Conservation (phyloP, 2,797 vertebrate species). For the Eulemur coronatus region DNA sequence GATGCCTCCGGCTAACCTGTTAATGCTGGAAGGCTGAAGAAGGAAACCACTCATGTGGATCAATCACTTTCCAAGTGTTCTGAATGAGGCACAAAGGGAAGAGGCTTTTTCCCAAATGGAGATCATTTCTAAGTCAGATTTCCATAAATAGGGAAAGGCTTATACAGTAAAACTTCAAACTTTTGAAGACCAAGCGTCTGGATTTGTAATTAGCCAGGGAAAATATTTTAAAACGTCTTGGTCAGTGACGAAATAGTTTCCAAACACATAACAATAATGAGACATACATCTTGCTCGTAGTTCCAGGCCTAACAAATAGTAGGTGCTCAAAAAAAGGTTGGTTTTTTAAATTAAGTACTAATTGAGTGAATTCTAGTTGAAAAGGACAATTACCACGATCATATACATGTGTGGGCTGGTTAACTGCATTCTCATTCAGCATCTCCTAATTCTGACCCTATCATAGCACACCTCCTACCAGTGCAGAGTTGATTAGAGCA, state of each 20-base stretch:
- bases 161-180: neutral
- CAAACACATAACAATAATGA: neutral
- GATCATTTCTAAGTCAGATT: neutral
- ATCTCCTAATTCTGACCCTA: neutral
- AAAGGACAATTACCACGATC: conserved; percentile 6
- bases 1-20: neutral
- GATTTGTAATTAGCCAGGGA: neutral
- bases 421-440: neutral
- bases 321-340: neutral
- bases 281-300: neutral
- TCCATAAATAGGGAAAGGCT: neutral
- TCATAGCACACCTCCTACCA: neutral
- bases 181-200: neutral
- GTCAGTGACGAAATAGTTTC: neutral
- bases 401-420: neutral
- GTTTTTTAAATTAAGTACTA: neutral
- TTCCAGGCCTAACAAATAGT: neutral
- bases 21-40: neutral
- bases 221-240: conserved; percentile 32
- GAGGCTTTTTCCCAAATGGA: neutral
- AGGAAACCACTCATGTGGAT: neutral
- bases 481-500: neutral
- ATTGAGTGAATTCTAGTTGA: neutral
- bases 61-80: neutral
- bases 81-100: neutral